phyloP scores from a whole-genome alignment of 2,797 vertebrate species.

The Syndactyla subalaris region DNA sequence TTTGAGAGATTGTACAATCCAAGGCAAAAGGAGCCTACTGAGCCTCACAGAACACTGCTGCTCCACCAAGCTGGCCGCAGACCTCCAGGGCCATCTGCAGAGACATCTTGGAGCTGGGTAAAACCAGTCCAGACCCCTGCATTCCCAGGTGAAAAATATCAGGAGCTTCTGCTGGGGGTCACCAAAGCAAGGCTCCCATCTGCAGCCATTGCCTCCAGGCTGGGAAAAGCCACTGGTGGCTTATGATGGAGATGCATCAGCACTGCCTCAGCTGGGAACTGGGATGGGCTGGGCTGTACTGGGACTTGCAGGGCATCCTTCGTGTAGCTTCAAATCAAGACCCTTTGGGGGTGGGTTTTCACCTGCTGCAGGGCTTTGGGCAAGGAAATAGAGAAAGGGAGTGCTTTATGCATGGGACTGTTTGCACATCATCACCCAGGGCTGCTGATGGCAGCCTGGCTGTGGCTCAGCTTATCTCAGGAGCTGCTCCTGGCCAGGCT shows the following conservation, averaged over 20 bases:
- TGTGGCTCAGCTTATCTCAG: accelerated
- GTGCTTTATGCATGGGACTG: neutral
- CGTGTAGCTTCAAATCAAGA: neutral
- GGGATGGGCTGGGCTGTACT: neutral
- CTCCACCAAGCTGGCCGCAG: neutral
- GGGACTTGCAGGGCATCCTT: neutral
- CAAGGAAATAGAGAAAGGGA: neutral
- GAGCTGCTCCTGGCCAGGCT: neutral
- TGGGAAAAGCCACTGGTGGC: neutral
- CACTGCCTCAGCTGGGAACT: neutral
- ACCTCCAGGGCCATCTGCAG: neutral
- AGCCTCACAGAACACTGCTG: neutral
- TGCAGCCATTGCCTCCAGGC: neutral
- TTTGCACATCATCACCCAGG: neutral
- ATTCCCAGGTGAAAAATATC: neutral
- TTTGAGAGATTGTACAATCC: neutral
- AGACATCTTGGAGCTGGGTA: accelerated
- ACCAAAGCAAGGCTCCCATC: neutral
- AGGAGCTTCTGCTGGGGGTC: too few species aligned
- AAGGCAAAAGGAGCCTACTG: accelerated
- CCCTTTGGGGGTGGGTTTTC: neutral
- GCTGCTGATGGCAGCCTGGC: neutral
- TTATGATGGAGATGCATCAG: neutral
- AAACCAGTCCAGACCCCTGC: neutral
- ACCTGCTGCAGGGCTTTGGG: neutral